phyloP scores from a whole-genome alignment of 2,113 vertebrate genomes.

The Taxidea taxus region DNA sequence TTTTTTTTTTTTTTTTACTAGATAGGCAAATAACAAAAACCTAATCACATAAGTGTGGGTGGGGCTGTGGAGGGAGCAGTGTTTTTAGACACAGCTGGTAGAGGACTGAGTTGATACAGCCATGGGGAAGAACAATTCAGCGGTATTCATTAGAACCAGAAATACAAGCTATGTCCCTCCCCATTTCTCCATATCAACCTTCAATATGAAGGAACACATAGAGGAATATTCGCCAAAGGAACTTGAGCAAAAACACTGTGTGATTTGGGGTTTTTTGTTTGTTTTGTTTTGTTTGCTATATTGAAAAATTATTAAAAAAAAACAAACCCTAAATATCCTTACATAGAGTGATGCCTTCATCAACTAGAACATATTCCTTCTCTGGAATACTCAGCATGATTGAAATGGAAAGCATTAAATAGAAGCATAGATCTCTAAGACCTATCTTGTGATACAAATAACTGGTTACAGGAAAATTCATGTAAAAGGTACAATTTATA shows the following conservation, averaged over 20 bases:
- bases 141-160: neutral
- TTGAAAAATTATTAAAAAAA: neutral
- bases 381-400: neutral
- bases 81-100: neutral
- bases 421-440: neutral
- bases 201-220: neutral
- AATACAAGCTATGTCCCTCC: neutral
- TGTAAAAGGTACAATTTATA: neutral
- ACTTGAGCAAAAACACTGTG: neutral
- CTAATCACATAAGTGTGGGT: too few species aligned
- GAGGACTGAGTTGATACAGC: neutral
- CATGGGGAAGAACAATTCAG: neutral
- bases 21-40: neutral
- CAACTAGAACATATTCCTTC: neutral
- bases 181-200: neutral
- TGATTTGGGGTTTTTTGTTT: neutral
- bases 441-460: neutral
- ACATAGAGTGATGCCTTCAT: neutral
- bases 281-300: too few species aligned
- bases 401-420: neutral
- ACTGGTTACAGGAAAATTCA: neutral
- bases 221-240: neutral
- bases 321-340: neutral
- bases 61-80: neutral
- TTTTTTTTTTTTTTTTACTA: neutral